A percentile compares a stretch with the other conserved stretches of the same genome.
Evolutionary conservation across 2,888 invertebrate genomes (phyloP).

Genomic region (Eudemis profundana): DNA sequence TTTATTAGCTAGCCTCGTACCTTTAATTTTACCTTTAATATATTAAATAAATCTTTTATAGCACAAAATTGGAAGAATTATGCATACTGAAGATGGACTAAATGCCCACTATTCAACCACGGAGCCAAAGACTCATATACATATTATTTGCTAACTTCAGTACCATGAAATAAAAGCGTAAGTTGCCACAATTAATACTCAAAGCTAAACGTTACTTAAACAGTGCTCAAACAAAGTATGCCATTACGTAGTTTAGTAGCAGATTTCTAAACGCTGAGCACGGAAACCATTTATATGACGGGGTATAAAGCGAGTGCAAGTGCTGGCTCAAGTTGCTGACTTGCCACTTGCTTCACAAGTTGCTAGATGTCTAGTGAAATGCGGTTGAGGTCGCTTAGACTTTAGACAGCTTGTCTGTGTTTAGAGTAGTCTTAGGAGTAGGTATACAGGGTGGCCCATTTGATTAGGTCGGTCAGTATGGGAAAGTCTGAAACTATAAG

Average conservation of each 20-base stretch:
- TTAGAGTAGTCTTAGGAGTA: neutral
- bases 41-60: too few relatives aligned
- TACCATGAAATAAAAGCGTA: too few relatives aligned
- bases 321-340: constrained; percentile 33
- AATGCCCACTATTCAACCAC: too few relatives aligned
- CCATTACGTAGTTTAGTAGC: constrained; percentile 2
- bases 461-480: too few relatives aligned
- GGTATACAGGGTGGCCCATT: neutral
- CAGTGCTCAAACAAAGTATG: neutral
- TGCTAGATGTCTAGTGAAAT: constrained; percentile 20
- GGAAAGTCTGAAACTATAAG: too few relatives aligned
- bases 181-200: too few relatives aligned
- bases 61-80: too few relatives aligned
- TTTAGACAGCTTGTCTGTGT: constrained; percentile 9
- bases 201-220: neutral
- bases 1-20: too few relatives aligned
- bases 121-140: too few relatives aligned
- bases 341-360: constrained; percentile 30
- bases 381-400: constrained; percentile 28
- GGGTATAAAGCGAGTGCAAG: neutral
- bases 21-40: too few relatives aligned
- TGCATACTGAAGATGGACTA: too few relatives aligned
- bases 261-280: constrained; percentile 17
- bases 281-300: constrained; percentile 19
- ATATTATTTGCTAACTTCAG: too few relatives aligned